Percentiles rank a stretch among this genome's conserved stretches.
These are phyloP conservation scores for Anomalospiza imberbis DNA, from an alignment of 2,797 vertebrate genomes.

Conservation along the genomic window DNA sequence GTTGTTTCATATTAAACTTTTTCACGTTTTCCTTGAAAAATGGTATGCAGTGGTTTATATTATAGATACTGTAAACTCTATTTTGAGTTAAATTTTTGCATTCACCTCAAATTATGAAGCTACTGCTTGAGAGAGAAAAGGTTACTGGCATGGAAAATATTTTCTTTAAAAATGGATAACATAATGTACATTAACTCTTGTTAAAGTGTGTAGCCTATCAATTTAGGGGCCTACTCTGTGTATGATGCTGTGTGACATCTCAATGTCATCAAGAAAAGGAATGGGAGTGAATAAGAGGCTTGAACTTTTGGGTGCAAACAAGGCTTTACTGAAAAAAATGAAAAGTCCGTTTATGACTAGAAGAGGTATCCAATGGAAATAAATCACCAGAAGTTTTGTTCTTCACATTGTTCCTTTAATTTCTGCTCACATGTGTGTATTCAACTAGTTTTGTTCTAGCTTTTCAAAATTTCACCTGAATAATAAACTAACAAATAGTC, in stretches of 20 bases:
- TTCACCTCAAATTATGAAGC: not conserved
- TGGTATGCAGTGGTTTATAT: accelerated
- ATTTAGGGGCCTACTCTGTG: not conserved
- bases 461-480: not conserved
- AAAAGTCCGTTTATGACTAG: not conserved
- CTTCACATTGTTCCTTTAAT: not conserved
- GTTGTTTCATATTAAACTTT: not conserved
- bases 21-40: not conserved
- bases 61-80: not conserved
- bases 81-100: not conserved
- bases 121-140: not conserved
- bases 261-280: not conserved
- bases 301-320: not conserved
- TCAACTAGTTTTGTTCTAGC: not conserved
- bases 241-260: not conserved
- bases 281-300: not conserved
- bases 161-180: not conserved
- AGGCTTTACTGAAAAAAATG: not conserved
- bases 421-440: not conserved
- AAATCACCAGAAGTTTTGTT: not conserved
- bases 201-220: not conserved
- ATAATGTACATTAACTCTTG: not conserved
- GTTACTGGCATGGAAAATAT: not conserved
- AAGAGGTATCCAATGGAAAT: not conserved
- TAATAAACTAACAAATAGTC: not conserved